phyloP scores from a whole-genome alignment of 1,140 invertebrate species.

The Caenorhabditis elegans region DNA sequence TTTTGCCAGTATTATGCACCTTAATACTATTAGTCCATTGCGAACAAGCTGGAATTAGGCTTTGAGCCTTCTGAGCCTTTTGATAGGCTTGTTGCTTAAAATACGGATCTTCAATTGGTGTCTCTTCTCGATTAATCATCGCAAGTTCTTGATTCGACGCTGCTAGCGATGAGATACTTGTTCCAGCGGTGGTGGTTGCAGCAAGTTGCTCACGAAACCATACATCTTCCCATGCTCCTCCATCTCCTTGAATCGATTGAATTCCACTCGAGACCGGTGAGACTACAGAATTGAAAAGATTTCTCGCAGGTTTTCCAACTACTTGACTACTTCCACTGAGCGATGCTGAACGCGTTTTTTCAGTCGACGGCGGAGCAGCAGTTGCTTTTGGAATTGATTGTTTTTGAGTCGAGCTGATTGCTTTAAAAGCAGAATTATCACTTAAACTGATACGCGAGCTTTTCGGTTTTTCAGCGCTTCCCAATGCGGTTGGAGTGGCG shows the following conservation, averaged over 20 bases:
- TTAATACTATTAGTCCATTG: background rate
- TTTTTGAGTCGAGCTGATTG: background rate
- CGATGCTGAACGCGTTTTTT: background rate
- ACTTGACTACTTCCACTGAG: background rate
- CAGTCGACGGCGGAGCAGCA: background rate
- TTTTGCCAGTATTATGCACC: too few relatives aligned
- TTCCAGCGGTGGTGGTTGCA: background rate
- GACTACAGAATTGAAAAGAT: background rate
- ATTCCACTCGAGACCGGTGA: background rate
- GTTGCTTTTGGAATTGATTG: slow-evolving; percentile 5
- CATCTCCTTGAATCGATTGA: background rate
- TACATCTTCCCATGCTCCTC: background rate
- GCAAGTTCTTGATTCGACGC: slow-evolving; percentile 1
- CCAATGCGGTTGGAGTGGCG: background rate
- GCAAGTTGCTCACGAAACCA: slow-evolving; percentile 4
- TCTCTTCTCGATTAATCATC: background rate
- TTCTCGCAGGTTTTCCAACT: background rate
- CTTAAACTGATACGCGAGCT: background rate
- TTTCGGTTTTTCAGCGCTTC: slow-evolving; percentile 8
- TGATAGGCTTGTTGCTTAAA: background rate
- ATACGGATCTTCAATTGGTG: background rate
- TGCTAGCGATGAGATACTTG: background rate
- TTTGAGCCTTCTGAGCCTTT: background rate
- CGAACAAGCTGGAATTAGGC: background rate
- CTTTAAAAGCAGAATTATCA: slow-evolving; percentile 2